These are phyloP conservation scores for Furcula furcula DNA, from an alignment of 2,888 invertebrate genomes.

Conservation along the genomic window DNA sequence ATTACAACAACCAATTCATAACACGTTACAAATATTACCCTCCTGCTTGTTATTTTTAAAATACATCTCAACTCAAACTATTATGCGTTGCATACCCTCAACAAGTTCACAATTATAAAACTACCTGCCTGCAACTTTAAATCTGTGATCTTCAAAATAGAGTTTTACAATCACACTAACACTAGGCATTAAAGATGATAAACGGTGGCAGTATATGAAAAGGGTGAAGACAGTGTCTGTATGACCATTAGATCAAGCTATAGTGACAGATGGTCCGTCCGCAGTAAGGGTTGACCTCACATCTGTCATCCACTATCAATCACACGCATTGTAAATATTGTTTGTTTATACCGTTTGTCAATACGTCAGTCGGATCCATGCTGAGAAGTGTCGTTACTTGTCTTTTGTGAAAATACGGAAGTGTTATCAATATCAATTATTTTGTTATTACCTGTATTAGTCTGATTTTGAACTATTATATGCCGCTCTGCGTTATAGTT, in stretches of 20 bases:
- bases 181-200: no score
- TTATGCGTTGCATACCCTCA: no score
- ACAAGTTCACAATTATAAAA: no score
- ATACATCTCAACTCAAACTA: no score
- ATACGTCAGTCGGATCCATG: slow-evolving; percentile 53
- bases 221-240: slow-evolving; percentile 26
- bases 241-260: slow-evolving; percentile 48
- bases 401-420: slow-evolving; percentile 34
- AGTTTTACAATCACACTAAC: no score
- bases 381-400: slow-evolving; percentile 53
- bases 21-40: no score
- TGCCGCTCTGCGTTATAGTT: no score
- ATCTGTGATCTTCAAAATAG: no score
- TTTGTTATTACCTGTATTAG: slow-evolving; percentile 14
- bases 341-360: slow-evolving; percentile 60
- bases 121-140: no score
- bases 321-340: slow-evolving; percentile 67
- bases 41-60: no score
- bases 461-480: no score
- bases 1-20: no score
- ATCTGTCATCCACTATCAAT: slow-evolving; percentile 76
- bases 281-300: slow-evolving; percentile 64
- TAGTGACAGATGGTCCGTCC: slow-evolving; percentile 63
- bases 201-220: slow-evolving; percentile 27
- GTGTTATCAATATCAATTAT: slow-evolving; percentile 29